Evolutionary conservation across 1,140 invertebrate species (phyloP).

Genomic region (Chironomus striatipennis): DNA sequence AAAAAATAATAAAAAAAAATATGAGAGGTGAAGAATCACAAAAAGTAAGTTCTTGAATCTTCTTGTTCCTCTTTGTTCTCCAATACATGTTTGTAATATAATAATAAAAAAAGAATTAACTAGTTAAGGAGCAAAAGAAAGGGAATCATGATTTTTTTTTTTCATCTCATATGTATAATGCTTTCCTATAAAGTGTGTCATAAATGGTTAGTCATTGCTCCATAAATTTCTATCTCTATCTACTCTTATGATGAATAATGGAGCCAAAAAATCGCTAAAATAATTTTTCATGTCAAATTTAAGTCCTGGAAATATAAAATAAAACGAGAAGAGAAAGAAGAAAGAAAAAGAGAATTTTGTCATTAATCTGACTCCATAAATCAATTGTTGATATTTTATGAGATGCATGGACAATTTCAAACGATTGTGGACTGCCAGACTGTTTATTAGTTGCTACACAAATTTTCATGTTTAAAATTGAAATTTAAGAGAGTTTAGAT

Average conservation of each 20-base stretch:
- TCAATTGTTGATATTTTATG: too few relatives aligned
- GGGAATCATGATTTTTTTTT: constrained; percentile 6
- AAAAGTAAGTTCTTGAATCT: background rate
- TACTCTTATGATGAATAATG: background rate
- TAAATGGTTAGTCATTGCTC: background rate
- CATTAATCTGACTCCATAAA: too few relatives aligned
- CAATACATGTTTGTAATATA: too few relatives aligned
- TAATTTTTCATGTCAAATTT: background rate
- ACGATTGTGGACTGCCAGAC: too few relatives aligned
- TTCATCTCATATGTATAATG: too few relatives aligned
- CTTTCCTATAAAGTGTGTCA: background rate
- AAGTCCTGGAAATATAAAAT: background rate
- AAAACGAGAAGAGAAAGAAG: background rate
- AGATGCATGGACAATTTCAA: too few relatives aligned
- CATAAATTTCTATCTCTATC: background rate
- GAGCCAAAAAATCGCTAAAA: background rate
- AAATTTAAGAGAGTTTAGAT: too few relatives aligned
- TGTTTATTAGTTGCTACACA: too few relatives aligned
- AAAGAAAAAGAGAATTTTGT: too few relatives aligned
- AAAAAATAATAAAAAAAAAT: background rate
- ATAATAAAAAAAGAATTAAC: background rate
- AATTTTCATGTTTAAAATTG: too few relatives aligned
- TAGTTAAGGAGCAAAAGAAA: background rate
- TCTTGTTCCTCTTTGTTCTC: background rate
- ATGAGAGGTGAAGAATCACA: background rate